These are phyloP conservation scores for Lichenostomus cassidix DNA, from an alignment of 2,113 vertebrate species.

Conservation along the genomic window DNA sequence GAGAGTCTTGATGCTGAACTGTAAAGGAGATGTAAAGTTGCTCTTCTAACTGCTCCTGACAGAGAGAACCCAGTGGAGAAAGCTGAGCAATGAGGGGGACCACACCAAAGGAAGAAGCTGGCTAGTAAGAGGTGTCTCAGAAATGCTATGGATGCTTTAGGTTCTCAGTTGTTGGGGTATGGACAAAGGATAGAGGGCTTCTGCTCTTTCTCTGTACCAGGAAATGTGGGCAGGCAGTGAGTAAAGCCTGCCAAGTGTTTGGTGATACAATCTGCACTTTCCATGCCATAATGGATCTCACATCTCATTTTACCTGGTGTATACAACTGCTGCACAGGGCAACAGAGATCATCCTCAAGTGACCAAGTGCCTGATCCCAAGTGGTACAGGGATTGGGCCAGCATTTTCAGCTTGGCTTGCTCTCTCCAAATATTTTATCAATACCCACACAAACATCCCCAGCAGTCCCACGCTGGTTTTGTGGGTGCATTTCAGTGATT, in stretches of 20 bases:
- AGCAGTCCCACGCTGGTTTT: neutral
- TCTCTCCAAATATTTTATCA: neutral
- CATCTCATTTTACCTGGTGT: neutral
- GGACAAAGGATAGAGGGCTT: neutral
- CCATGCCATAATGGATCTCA: neutral
- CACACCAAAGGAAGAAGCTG: neutral
- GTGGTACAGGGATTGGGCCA: neutral
- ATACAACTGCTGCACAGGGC: neutral
- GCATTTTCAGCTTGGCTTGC: neutral
- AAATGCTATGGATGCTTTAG: neutral
- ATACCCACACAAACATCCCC: neutral
- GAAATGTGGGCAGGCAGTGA: neutral
- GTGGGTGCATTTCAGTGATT: neutral
- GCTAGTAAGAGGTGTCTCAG: neutral
- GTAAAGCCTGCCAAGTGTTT: neutral
- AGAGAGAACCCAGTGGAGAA: neutral
- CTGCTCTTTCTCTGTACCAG: neutral
- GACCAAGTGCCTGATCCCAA: neutral
- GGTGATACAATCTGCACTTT: neutral
- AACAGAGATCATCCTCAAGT: neutral
- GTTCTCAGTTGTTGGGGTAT: neutral
- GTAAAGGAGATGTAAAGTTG: neutral
- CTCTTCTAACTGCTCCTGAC: neutral
- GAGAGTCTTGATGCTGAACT: neutral
- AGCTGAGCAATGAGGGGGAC: accelerated